A percentile compares a stretch with the other conserved stretches of the same genome.
phyloP scores from a whole-genome alignment of 2,797 vertebrate species.

The Distichodus sexfasciatus region DNA sequence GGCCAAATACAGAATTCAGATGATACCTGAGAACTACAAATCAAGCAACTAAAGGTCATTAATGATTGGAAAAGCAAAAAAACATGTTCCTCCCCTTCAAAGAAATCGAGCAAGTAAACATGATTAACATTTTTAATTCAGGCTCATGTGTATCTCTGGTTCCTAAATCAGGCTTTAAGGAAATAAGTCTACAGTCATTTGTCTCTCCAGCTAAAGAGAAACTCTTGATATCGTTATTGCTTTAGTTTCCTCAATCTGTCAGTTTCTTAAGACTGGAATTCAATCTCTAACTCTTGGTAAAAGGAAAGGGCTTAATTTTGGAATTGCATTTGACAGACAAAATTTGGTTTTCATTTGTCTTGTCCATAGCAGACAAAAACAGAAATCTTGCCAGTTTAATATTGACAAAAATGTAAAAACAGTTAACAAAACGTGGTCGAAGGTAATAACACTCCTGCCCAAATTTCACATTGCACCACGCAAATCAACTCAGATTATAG shows the following conservation, averaged over 20 bases:
- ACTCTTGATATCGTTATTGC: constrained; percentile 2
- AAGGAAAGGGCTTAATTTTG: neutral
- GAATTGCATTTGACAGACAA: neutral
- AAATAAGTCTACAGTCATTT: neutral
- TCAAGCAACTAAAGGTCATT: constrained; percentile 17
- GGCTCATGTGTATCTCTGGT: neutral
- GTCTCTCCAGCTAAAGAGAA: neutral
- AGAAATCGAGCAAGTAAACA: neutral
- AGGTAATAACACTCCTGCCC: neutral
- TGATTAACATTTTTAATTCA: neutral
- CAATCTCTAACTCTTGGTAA: neutral
- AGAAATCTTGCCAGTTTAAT: too few species aligned
- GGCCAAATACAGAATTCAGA: neutral
- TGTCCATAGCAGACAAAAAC: constrained; percentile 5
- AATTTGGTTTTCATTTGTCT: too few species aligned
- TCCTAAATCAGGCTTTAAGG: neutral
- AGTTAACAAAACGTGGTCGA: neutral
- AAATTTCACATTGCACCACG: neutral
- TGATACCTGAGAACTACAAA: constrained; percentile 45
- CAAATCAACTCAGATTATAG: neutral
- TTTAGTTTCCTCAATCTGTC: neutral
- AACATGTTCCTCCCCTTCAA: neutral
- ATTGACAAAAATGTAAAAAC: neutral
- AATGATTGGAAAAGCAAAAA: neutral
- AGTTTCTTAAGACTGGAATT: neutral